Percentiles rank a stretch among this genome's conserved stretches.
Evolutionary conservation across 1,140 invertebrate species (phyloP).

Genomic region (Scaptomyza graminum): DNA sequence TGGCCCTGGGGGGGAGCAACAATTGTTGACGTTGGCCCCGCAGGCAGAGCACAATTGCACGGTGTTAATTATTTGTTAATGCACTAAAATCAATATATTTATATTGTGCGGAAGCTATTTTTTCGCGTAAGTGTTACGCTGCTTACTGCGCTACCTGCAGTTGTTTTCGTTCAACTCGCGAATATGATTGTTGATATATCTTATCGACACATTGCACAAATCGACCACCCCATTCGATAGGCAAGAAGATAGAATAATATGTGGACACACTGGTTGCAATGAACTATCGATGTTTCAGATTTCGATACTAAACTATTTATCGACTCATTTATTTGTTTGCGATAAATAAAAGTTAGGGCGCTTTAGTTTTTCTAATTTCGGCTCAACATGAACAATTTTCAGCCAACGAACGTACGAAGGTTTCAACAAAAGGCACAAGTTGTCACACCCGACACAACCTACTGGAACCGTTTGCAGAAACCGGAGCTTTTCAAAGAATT

Average conservation of each 20-base stretch:
- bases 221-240: constrained; percentile 17
- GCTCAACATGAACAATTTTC: constrained; percentile 85
- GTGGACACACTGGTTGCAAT: constrained; percentile 14
- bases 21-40: constrained; percentile 56
- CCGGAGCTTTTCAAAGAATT: constrained; percentile 96
- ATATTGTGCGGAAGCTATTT: constrained; percentile 27
- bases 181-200: constrained; percentile 45
- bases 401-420: constrained; percentile 89
- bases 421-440: constrained; percentile 88
- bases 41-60: constrained; percentile 8
- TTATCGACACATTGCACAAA: constrained; percentile 26
- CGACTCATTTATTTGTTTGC: too few relatives aligned
- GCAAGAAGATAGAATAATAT: not conserved
- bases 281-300: not conserved
- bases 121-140: constrained; percentile 28
- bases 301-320: too few relatives aligned
- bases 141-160: constrained; percentile 36
- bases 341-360: too few relatives aligned
- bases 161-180: constrained; percentile 47
- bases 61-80: constrained; percentile 38
- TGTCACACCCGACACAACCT: too few relatives aligned
- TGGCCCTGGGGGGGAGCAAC: constrained; percentile 51
- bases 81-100: constrained; percentile 74
- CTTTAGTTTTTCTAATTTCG: too few relatives aligned
- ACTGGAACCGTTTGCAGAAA: too few relatives aligned